Conservation (phyloP, 2,113 vertebrate genomes). For the Neodontobutis hainanensis region DNA sequence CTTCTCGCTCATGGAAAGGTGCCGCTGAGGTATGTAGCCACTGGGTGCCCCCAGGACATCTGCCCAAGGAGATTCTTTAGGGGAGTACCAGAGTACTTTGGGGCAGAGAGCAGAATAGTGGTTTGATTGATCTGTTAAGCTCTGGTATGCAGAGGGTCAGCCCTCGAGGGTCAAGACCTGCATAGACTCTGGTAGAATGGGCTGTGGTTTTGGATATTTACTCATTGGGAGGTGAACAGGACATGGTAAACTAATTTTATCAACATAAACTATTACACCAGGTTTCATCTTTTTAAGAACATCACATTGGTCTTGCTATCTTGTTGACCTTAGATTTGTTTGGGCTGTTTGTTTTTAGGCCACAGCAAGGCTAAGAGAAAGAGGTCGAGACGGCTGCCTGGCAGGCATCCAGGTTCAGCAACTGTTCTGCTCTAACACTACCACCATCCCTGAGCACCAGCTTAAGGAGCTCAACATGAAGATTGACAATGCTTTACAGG, state of each 20-base stretch:
- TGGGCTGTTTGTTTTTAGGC: constrained; percentile 76
- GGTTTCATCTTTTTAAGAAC: not conserved
- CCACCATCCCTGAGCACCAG: constrained; percentile 94
- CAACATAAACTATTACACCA: not conserved
- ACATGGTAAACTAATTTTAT: constrained; percentile 9
- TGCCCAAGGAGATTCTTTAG: constrained; percentile 32
- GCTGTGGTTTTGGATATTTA: constrained; percentile 17
- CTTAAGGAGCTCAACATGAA: constrained; percentile 96
- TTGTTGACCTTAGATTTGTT: constrained; percentile 32
- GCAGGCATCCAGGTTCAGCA: constrained; percentile 97
- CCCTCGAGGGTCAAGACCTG: constrained; percentile 28
- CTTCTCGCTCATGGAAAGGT: constrained; percentile 91
- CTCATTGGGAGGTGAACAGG: constrained; percentile 6
- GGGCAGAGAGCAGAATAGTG: constrained; percentile 53
- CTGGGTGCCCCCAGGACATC: constrained; percentile 22
- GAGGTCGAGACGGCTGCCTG: constrained; percentile 90
- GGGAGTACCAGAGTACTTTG: too few species aligned
- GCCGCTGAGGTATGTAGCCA: constrained; percentile 87
- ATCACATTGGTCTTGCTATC: not conserved
- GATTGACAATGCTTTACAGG: constrained; percentile 96
- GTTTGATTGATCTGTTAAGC: constrained; percentile 60
- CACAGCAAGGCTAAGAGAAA: constrained; percentile 89
- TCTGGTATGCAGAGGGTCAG: constrained; percentile 46
- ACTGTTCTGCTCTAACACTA: constrained; percentile 95
- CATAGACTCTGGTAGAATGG: constrained; percentile 41